Evolutionary conservation across 2,888 invertebrate genomes (phyloP).

Genomic region (Agriopis marginaria): DNA sequence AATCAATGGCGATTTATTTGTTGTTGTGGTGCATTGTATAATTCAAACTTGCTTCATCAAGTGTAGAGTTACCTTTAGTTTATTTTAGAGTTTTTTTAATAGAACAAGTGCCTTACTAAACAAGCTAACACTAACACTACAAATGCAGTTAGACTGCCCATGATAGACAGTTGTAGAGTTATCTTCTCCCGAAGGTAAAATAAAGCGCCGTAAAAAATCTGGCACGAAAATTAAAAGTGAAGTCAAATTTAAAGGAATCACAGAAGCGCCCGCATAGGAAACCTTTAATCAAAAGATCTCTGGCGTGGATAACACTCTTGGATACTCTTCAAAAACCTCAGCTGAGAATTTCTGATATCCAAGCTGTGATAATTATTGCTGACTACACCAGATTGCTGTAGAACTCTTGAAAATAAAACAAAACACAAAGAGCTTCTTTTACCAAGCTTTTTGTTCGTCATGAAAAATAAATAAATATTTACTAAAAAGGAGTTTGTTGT

Average conservation of each 20-base stretch:
- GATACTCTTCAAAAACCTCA: neutral
- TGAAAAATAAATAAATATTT: no score
- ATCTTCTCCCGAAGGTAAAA: neutral
- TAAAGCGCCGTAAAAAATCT: neutral
- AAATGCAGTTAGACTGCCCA: neutral
- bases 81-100: no score
- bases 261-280: neutral
- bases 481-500: no score
- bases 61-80: neutral
- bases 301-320: neutral
- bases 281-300: neutral
- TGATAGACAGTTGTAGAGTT: neutral
- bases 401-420: no score
- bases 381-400: no score
- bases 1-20: no score
- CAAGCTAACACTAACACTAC: no score
- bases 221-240: neutral
- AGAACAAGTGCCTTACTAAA: no score
- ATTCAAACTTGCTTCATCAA: no score
- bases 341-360: neutral
- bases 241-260: neutral
- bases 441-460: no score
- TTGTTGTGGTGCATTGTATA: no score
- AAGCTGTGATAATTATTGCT: neutral
- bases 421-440: no score